Conservation (phyloP, 1,140 invertebrate species). For the Myzus persicae region DNA sequence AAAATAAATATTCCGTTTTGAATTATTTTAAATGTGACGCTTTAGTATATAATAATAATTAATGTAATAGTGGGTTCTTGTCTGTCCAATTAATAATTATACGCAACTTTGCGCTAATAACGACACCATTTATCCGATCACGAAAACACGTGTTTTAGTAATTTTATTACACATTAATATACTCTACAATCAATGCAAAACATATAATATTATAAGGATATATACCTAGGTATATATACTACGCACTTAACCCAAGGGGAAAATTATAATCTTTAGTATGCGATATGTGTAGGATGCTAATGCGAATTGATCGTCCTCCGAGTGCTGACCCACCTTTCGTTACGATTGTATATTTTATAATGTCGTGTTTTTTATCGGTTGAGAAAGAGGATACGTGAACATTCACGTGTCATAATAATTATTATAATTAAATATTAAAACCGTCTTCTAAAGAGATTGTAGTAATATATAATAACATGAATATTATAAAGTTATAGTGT, state of each 20-base stretch:
- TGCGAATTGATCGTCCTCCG: conserved; percentile 17
- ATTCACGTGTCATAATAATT: conserved; percentile 25
- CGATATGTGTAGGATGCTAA: conserved; percentile 7
- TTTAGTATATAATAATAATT: not conserved
- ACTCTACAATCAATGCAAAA: not conserved
- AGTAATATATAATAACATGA: not conserved
- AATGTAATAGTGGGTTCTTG: not conserved
- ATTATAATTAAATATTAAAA: conserved; percentile 48
- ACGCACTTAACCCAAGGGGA: not conserved
- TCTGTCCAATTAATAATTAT: not conserved
- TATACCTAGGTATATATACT: too few relatives aligned
- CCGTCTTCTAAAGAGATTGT: conserved; percentile 11
- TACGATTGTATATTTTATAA: conserved; percentile 31
- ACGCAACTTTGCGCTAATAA: not conserved
- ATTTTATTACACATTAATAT: conserved; percentile 9
- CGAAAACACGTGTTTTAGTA: not conserved
- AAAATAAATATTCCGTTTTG: not conserved
- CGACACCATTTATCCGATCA: not conserved
- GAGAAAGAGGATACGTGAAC: not conserved
- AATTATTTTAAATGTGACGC: not conserved
- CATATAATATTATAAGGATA: not conserved
- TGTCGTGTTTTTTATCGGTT: conserved; percentile 26
- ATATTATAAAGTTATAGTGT: not conserved
- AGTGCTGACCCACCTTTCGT: conserved; percentile 28
- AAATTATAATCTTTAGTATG: conserved; percentile 3